phyloP scores from a whole-genome alignment of 2,797 vertebrate species.

The Naso thynnoides region DNA sequence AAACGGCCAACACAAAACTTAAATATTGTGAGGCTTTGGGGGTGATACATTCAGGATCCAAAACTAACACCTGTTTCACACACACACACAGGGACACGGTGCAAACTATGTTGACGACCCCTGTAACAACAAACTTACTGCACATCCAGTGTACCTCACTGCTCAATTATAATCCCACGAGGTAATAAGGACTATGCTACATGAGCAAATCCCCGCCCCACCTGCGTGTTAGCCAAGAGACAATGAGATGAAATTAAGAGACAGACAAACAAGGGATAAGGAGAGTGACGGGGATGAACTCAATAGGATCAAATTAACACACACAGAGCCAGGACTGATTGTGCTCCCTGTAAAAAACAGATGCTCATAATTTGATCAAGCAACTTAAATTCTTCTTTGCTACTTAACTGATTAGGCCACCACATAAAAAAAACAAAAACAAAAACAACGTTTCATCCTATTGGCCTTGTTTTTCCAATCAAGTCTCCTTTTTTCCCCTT shows the following conservation, averaged over 20 bases:
- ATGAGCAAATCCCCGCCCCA: conserved; percentile 19
- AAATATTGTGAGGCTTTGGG: too few species aligned
- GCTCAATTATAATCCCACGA: conserved; percentile 29
- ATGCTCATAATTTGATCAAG: background rate
- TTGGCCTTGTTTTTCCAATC: background rate
- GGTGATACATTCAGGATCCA: too few species aligned
- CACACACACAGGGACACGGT: too few species aligned
- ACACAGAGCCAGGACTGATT: background rate
- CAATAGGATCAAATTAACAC: conserved; percentile 25
- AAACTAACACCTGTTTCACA: too few species aligned
- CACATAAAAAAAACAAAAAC: too few species aligned
- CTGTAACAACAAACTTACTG: background rate
- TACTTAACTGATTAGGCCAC: background rate
- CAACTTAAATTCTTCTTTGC: background rate
- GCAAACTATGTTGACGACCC: background rate
- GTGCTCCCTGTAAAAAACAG: background rate
- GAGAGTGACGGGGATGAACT: conserved; percentile 2
- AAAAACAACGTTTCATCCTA: background rate
- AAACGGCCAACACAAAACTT: too few species aligned
- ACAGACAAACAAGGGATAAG: conserved; percentile 23
- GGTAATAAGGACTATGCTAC: conserved; percentile 13
- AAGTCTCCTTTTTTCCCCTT: background rate
- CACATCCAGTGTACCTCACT: background rate
- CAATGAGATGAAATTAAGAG: conserved; percentile 26
- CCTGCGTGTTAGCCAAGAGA: conserved; percentile 3